These are phyloP conservation scores for Trileptium ribeirensis DNA, from an alignment of 2,888 invertebrate species.

Conservation along the genomic window DNA sequence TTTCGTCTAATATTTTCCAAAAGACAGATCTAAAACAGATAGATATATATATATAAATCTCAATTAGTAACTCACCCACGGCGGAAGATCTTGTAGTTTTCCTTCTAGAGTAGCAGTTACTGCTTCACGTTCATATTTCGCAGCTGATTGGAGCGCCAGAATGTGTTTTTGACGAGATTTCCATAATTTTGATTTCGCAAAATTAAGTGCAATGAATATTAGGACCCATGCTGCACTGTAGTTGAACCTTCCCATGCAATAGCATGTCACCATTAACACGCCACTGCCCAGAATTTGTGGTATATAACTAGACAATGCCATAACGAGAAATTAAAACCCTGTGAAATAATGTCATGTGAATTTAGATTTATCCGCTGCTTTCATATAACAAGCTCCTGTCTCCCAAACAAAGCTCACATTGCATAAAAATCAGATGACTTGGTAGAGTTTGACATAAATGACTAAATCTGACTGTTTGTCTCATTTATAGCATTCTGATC, in stretches of 20 bases:
- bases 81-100: slow-evolving; percentile 47
- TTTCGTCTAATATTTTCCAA: too few relatives aligned
- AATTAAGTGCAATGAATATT: slow-evolving; percentile 42
- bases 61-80: slow-evolving; percentile 40
- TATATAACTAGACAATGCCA: slow-evolving; percentile 13
- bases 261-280: slow-evolving; percentile 40
- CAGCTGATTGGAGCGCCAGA: slow-evolving; percentile 38
- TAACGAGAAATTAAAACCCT: too few relatives aligned
- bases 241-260: slow-evolving; percentile 36
- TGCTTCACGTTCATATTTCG: slow-evolving; percentile 44
- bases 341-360: too few relatives aligned
- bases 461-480: too few relatives aligned
- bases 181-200: slow-evolving; percentile 46
- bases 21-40: too few relatives aligned
- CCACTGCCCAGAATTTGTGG: slow-evolving; percentile 42
- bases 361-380: too few relatives aligned
- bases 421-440: too few relatives aligned
- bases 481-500: too few relatives aligned
- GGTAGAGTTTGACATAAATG: too few relatives aligned
- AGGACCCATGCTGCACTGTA: slow-evolving; percentile 42
- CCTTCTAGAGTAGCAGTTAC: slow-evolving; percentile 34
- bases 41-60: too few relatives aligned
- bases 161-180: slow-evolving; percentile 42
- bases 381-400: too few relatives aligned
- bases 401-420: too few relatives aligned